A percentile compares a stretch with the other conserved stretches of the same genome.
These are phyloP conservation scores for Rhinichthys klamathensis DNA, from an alignment of 2,113 vertebrate genomes.

Conservation along the genomic window DNA sequence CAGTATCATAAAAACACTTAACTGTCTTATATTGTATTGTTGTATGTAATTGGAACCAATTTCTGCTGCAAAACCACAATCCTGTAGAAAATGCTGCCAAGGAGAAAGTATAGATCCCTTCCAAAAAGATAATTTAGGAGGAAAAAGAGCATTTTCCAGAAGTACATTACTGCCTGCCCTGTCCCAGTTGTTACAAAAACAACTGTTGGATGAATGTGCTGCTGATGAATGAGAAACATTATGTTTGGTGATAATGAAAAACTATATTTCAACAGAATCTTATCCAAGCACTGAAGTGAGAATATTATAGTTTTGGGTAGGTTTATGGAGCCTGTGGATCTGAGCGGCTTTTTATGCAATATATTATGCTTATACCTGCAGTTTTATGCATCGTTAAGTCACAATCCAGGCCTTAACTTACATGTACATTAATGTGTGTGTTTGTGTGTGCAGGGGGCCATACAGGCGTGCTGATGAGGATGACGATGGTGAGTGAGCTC, in stretches of 20 bases:
- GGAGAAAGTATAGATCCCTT: not conserved
- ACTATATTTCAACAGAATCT: not conserved
- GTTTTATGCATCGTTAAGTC: not conserved
- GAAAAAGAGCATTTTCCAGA: not conserved
- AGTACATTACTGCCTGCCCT: not conserved
- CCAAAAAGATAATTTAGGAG: not conserved
- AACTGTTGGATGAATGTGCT: not conserved
- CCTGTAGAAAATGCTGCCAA: not conserved
- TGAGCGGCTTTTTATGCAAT: not conserved
- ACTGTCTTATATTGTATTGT: no score
- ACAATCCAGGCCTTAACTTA: not conserved
- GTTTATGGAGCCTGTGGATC: not conserved
- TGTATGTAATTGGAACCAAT: not conserved
- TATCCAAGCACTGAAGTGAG: not conserved
- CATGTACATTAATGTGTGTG: not conserved
- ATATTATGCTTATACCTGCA: not conserved
- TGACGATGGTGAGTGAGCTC: conserved; percentile 78
- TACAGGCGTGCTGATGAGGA: conserved; percentile 72
- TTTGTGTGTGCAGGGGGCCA: conserved; percentile 70
- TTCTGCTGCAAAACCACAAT: not conserved
- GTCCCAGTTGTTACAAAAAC: not conserved
- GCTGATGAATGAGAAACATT: not conserved
- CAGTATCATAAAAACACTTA: not conserved
- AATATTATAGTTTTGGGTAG: not conserved
- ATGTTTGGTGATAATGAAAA: not conserved